Base-by-base conservation (phyloP, 2,888 invertebrate species). In the Venustoraphidia nigricollis region DNA sequence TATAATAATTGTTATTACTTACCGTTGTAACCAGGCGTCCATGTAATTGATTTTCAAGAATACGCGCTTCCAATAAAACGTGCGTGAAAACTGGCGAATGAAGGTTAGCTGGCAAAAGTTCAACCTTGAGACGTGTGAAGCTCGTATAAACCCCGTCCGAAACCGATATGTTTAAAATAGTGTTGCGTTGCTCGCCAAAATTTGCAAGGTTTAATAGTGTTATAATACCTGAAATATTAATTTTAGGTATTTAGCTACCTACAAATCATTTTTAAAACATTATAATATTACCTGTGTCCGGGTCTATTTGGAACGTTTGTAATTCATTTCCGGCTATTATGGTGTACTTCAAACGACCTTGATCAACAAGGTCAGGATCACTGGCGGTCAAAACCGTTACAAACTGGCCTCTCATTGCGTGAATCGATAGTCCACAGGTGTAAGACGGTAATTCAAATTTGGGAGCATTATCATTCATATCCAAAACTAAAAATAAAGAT, bases 81-180 rank as follows among this genome's bases (percentile, higher is more conserved):
- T 86, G 81, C 11, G 79, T 74, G 66, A 95, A 94, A 52, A 74
- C 72, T 9, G 94, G 94, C 55, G 83, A 73, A 63, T 81, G 76
- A 55, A 75, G 72, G 70, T 94, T 94, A 52, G 85, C 81, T 9
- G 89, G 81, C 50, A 85, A 69, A 52, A 84, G 74, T 58, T 83
- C 76, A 44, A 90, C 81, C 69, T 85, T 85, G 11, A 89, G 75
- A 54, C 88, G 72, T 1, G 91, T 81, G 67, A 87, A 94, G 54
- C 81, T 86, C 8, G 91, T 92, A 69, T 92, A 94, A 37, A 95
- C 90, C 36, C 95, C 95, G 70, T 97, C 96, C 48, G 90, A 89
- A 38, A 92, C 95, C 2, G 94, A 94, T 36, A 96, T 83, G 70
- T 96, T 96, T 50, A 96, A 73, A 51, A 79, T 68, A 59, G 81